Conservation (phyloP, 2,113 vertebrate species). For the Pollimyrus isidori region DNA sequence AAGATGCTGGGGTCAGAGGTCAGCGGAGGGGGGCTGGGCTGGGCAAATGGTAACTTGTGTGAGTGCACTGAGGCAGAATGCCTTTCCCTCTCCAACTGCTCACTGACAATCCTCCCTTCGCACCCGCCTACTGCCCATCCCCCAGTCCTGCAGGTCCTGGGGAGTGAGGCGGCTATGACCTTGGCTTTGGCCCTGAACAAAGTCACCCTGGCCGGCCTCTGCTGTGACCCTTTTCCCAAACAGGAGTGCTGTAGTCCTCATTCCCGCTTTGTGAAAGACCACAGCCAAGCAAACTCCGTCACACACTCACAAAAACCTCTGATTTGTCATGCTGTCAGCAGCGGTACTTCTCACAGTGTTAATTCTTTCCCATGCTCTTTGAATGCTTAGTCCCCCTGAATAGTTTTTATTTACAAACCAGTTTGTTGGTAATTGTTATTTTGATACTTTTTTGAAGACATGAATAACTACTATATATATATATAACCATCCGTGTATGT, state of each 20-base stretch:
- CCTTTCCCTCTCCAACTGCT: constrained; percentile 55
- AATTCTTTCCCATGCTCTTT: constrained; percentile 18
- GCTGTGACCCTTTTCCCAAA: constrained; percentile 22
- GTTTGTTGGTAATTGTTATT: background rate
- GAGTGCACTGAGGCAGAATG: constrained; percentile 74
- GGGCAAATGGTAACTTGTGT: constrained; percentile 72
- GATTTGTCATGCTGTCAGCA: constrained; percentile 40
- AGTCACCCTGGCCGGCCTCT: constrained; percentile 40
- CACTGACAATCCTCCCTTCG: constrained; percentile 41
- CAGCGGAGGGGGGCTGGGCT: constrained; percentile 50
- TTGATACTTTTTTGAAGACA: background rate
- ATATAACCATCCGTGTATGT: too few relatives aligned
- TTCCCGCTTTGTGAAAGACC: constrained; percentile 18
- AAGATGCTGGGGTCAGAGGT: constrained; percentile 75
- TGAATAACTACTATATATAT: background rate
- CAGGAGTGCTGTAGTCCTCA: constrained; percentile 12
- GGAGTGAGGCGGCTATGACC: constrained; percentile 65
- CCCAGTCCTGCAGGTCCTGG: constrained; percentile 58
- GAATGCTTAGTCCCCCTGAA: background rate
- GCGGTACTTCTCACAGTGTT: constrained; percentile 29
- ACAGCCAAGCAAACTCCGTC: constrained; percentile 33
- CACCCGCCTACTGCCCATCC: constrained; percentile 47
- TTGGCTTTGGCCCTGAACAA: constrained; percentile 58
- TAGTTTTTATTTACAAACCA: background rate
- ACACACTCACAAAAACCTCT: constrained; percentile 23